Evolutionary conservation across 2,888 invertebrate species (phyloP), one percentile per base, ranked within the genome.

Genomic region (Galerucella nymphaeae): DNA sequence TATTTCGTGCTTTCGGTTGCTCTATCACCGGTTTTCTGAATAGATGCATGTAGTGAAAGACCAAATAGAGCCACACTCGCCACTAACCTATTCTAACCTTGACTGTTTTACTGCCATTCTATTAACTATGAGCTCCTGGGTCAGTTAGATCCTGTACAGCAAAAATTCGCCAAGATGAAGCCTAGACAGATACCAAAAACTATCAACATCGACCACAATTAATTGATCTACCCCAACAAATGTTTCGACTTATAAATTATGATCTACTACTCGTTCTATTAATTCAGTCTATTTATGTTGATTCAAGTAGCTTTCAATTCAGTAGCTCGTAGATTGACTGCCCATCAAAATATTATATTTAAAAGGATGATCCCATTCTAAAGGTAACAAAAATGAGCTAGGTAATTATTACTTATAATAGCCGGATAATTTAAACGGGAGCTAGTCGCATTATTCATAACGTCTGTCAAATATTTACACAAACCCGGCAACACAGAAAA

Each of bases 401-500:
- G 30, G 55, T 62, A 62, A 69, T 69, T 69, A 69, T 69, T 69
- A 53, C 41, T 57, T 55, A 58, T 50, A 69, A 69, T 69, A 38
- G 62, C 58, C 69, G n/a, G 67, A 72, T 75, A 69, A 82, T 79
- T 80, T 80, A 82, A 83, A 83, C 78, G 70, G 79, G 72, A 79
- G 77, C 78, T 73, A 57, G 50, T 41, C 72, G 72, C 83, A 83
- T 84, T 82, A 83, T 82, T 84, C 82, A 83, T 82, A 79, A 76
- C 74, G 80, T 76, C 80, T 81, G 80, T 81, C 81, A 83, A 83
- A 83, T 83, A 82, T 82, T 83, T 82, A 81, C 82, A 82, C 80
- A 81, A 83, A 84, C 77, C 76, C 78, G 78, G 80, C 78, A 76
- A 78, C 69, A 75, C 73, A 72, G 76, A 79, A 77, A 77, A 75